Evolutionary conservation across 2,113 vertebrate species (phyloP).

Genomic region (Upupa epops): DNA sequence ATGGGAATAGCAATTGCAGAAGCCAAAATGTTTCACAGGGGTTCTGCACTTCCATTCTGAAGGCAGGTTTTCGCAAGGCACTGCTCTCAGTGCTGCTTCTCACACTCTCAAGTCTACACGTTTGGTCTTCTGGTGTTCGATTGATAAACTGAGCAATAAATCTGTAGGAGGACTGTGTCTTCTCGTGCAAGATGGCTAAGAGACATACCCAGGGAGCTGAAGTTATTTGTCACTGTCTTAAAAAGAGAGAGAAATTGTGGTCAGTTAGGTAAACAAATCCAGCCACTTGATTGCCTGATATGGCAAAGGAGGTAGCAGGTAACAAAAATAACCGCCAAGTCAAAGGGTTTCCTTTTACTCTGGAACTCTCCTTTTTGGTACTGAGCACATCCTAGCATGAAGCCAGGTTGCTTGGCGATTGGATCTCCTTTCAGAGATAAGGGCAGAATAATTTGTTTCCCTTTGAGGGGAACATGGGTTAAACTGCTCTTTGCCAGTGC

Average conservation of each 20-base stretch:
- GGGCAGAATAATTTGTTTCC: slow-evolving; percentile 60
- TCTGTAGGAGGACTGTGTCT: not conserved
- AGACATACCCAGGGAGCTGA: accelerated
- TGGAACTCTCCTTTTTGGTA: not conserved
- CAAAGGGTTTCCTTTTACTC: not conserved
- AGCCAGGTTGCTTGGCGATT: not conserved
- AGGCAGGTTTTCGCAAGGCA: not conserved
- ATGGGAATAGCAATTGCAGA: not conserved
- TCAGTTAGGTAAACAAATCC: not conserved
- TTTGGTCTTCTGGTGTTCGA: not conserved
- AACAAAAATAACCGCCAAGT: not conserved
- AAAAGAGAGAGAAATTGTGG: not conserved
- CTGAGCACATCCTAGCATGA: not conserved
- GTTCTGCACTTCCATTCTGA: accelerated
- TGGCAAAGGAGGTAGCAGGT: not conserved
- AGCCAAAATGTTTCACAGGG: not conserved
- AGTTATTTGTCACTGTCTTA: not conserved
- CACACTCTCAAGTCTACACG: accelerated
- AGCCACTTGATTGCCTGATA: accelerated
- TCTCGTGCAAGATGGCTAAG: not conserved
- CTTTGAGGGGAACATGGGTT: slow-evolving; percentile 43
- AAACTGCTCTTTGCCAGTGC: slow-evolving; percentile 50
- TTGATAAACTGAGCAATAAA: not conserved
- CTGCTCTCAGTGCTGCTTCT: not conserved
- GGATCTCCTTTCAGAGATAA: slow-evolving; percentile 71